Percentiles rank a stretch among this genome's conserved stretches.
Conservation (phyloP, 2,888 invertebrate genomes). For the Autographa pulchrina region DNA sequence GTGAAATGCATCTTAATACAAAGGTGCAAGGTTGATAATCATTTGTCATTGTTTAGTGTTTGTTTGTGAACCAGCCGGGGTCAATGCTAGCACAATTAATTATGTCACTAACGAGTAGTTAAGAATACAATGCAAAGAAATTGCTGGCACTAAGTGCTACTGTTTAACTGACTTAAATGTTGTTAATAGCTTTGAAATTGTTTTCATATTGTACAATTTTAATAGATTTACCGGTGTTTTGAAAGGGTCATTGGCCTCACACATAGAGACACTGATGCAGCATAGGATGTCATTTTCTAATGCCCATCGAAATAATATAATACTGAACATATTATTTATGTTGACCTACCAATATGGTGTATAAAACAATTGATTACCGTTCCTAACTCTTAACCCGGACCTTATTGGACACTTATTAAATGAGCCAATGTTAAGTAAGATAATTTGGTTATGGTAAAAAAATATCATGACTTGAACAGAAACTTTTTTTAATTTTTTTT, state of each 20-base stretch:
- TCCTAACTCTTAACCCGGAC: too few species aligned
- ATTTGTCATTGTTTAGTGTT: slow-evolving; percentile 10
- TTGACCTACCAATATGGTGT: too few species aligned
- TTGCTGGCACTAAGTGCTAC: neutral
- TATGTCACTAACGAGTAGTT: slow-evolving; percentile 12
- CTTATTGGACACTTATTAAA: too few species aligned
- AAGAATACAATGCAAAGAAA: slow-evolving; percentile 8
- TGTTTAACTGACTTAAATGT: slow-evolving; percentile 2
- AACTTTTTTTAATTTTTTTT: too few species aligned
- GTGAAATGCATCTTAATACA: slow-evolving; percentile 22
- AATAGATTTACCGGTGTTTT: neutral
- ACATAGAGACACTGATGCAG: neutral
- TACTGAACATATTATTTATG: too few species aligned
- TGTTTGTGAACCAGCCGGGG: slow-evolving; percentile 26
- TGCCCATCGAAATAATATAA: neutral
- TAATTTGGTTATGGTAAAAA: too few species aligned
- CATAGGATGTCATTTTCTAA: neutral
- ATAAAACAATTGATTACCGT: too few species aligned
- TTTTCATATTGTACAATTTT: neutral
- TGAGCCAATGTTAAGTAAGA: too few species aligned
- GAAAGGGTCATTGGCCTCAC: too few species aligned
- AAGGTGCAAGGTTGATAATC: slow-evolving; percentile 31
- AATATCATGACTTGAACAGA: too few species aligned
- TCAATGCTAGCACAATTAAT: slow-evolving; percentile 36
- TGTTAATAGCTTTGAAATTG: slow-evolving; percentile 4